Evolutionary conservation across 2,888 invertebrate species (phyloP), one percentile per base, ranked within the genome.

Genomic region (Seira musarum): DNA sequence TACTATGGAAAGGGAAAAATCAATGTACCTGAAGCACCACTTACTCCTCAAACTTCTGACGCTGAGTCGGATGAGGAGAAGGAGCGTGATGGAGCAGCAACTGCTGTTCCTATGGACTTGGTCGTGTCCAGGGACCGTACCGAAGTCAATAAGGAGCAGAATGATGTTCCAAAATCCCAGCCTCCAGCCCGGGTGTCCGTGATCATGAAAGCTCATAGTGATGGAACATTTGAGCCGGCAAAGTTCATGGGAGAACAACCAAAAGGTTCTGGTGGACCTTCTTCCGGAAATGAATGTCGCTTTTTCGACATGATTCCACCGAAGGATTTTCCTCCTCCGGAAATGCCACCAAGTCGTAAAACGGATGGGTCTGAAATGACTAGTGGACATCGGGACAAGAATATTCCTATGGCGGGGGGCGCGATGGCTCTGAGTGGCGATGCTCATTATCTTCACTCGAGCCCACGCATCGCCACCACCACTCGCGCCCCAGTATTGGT

Each of bases 31-130:
- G 90, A 83, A 72, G 87, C 90, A 73, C 89, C 91, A 85, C 91
- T 94, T 75, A 96, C 96, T 1, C 96, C 96, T 0, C 95, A 95
- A 89, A 94, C 95, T 21, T 95, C 95, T 0, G 96, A 96, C 89
- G 94, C 94, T 0, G 96, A 96, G 90, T 83, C 83, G 24, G 83
- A 83, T 71, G 83, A 83, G 61, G 83, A 83, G 63, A 78, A 61
- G 46, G 82, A 82, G 19, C 30, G 81, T 19, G 71, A 73, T 13
- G 67, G 74, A 15, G 65, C 73, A 30, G 68, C 57, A 2, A 35
- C 60, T 22, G 68, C 67, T 19, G 64, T 67, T 10, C 81, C 84
- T 1, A 84, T 84, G 81, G 82, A 84, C 46, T 70, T 84, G 73
- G 81, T 81, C 13, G 67, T 76, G 8, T 25, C 81, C 24, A 22